Percentiles rank a stretch among this genome's conserved stretches.
Evolutionary conservation across 2,888 invertebrate genomes (phyloP).

Genomic region (Pecten maximus): DNA sequence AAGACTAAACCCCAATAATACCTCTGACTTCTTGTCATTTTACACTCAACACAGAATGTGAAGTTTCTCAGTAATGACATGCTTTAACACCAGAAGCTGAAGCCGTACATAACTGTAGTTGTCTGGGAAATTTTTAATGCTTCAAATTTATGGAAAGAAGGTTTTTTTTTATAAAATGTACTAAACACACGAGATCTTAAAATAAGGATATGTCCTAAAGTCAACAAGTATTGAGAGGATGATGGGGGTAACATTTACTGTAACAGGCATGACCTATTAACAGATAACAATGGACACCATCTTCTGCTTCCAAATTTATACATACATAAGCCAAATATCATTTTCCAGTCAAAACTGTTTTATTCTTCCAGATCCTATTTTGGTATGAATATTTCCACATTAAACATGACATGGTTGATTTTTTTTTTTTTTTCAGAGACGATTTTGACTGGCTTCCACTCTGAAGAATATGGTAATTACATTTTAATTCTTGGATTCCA

Average conservation of each 20-base stretch:
- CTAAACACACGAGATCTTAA: background rate
- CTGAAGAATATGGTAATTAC: background rate
- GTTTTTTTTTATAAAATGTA: background rate
- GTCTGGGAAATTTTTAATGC: conserved; percentile 13
- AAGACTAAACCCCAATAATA: background rate
- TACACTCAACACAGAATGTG: background rate
- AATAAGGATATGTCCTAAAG: background rate
- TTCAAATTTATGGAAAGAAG: conserved; percentile 10
- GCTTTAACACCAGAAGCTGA: background rate
- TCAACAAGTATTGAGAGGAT: background rate
- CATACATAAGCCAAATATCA: background rate
- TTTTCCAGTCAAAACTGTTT: background rate
- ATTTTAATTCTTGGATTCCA: conserved; percentile 12
- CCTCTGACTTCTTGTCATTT: background rate
- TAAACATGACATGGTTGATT: background rate
- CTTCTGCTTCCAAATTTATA: background rate
- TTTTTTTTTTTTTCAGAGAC: background rate
- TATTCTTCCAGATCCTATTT: background rate
- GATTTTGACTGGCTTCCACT: conserved; percentile 25
- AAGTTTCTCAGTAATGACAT: background rate
- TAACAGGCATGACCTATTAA: too few relatives aligned
- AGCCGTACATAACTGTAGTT: background rate
- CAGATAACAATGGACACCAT: background rate
- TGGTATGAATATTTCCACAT: conserved; percentile 5
- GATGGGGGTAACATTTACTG: too few relatives aligned